Evolutionary conservation across 2,797 vertebrate genomes (phyloP).

Genomic region (Anisognathus igniventris): DNA sequence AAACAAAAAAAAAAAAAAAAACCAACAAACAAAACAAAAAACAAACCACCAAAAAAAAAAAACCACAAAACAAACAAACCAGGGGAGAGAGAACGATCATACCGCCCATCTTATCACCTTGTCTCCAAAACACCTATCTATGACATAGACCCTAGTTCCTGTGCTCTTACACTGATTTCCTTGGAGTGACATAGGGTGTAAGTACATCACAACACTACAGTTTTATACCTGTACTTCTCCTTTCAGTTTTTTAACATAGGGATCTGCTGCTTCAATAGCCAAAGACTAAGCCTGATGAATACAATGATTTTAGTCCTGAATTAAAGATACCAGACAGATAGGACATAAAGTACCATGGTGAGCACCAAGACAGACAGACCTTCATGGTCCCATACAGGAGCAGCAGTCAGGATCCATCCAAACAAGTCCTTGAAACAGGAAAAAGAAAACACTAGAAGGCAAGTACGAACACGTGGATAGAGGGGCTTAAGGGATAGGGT

Average conservation of each 20-base stretch:
- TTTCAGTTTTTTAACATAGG: not conserved
- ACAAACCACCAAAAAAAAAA: not conserved
- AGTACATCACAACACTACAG: not conserved
- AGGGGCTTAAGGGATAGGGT: not conserved
- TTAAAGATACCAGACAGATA: not conserved
- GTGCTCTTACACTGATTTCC: not conserved
- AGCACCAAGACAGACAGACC: not conserved
- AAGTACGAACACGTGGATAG: not conserved
- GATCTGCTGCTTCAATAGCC: not conserved
- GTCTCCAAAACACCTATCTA: not conserved
- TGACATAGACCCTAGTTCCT: not conserved
- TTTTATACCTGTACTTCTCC: not conserved
- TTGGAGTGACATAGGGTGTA: not conserved
- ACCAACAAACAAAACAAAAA: too few species aligned
- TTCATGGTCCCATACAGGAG: rapidly evolving
- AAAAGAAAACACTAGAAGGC: not conserved
- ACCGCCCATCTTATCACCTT: not conserved
- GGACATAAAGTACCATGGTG: not conserved
- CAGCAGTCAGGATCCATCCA: not conserved
- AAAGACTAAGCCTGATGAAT: not conserved
- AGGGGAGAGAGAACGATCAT: not conserved
- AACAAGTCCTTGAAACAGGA: not conserved
- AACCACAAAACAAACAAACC: not conserved
- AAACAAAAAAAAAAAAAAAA: not conserved
- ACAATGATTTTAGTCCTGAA: not conserved